Base-by-base conservation (phyloP, 2,888 invertebrate genomes). In the Eugnorisma glareosa region DNA sequence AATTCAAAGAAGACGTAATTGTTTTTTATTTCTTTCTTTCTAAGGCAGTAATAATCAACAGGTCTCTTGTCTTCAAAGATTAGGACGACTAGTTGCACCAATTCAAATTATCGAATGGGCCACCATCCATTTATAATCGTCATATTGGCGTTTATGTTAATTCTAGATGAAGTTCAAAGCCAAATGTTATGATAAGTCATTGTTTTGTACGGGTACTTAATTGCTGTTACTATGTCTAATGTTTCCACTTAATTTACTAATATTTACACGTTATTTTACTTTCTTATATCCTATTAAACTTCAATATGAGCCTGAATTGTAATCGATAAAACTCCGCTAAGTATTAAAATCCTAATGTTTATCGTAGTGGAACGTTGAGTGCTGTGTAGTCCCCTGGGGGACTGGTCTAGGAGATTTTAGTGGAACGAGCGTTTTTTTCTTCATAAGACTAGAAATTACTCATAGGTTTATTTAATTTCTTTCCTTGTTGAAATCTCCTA, bases 131-230 rank as follows among this genome's bases (percentile, higher is more conserved):
- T 31, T 61, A 37, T 61, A 61, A 8, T 48, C 61, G 68, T 31
- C 69, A 69, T 64, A 15, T 57, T 77, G 82, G 72, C 31, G 68
- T 64, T 72, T 75, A 59, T 80, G 63, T 86, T 81, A 67, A 73
- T 79, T 82, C 31, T 79, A 75, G 37, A 67, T 66, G 31, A 72
- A 67, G 37, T 80, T 79, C 81, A 77, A 86, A 86, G 75, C 88
- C 86, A 87, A 87, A 87, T 88, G 81, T 85, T 84, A 80, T 75
- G 31, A 64, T 82, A 81, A 84, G 84, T 79, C 77, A 77, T 86
- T 86, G 74, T 85, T 86, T 88, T 86, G 77, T 86, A 88, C 83
- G 84, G 84, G 81, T 88, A 85, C 70, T 82, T 79, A 66, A 76
- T 77, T 68, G 64, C 73, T 86, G 77, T 80, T 74, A 40, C 69